phyloP scores from a whole-genome alignment of 1,140 invertebrate genomes.

The Bombyx mori region DNA sequence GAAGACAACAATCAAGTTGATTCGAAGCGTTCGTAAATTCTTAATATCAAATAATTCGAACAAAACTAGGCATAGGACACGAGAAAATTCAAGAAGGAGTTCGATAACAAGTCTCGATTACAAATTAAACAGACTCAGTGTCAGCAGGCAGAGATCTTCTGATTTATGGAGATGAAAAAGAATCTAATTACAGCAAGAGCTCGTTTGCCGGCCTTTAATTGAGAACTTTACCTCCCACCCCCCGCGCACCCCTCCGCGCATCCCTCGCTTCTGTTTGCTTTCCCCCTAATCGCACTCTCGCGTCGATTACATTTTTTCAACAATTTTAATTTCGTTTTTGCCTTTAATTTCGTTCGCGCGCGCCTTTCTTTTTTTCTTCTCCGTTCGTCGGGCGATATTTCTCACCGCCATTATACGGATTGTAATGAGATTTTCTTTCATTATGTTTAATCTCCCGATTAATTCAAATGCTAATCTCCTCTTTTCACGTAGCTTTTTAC shows the following conservation, averaged over 20 bases:
- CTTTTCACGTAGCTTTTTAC: constrained; percentile 57
- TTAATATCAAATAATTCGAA: constrained; percentile 38
- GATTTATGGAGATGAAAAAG: constrained; percentile 66
- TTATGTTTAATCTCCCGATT: constrained; percentile 71
- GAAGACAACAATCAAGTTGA: constrained; percentile 13
- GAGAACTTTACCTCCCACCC: constrained; percentile 45
- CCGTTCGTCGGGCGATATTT: constrained; percentile 55
- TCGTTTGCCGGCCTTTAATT: constrained; percentile 63
- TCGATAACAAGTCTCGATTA: constrained; percentile 68
- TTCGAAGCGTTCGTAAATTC: constrained; percentile 19
- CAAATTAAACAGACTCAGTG: constrained; percentile 64
- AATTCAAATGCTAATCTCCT: constrained; percentile 69
- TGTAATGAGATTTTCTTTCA: constrained; percentile 71
- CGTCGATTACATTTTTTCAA: constrained; percentile 70
- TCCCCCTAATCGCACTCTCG: constrained; percentile 37
- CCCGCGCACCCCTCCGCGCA: constrained; percentile 8
- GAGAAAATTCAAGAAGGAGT: constrained; percentile 51
- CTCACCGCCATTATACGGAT: constrained; percentile 64
- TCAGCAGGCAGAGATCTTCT: constrained; percentile 43
- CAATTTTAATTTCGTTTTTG: constrained; percentile 67
- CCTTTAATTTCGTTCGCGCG: constrained; percentile 66
- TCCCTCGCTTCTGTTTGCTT: constrained; percentile 8
- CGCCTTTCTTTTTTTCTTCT: constrained; percentile 51
- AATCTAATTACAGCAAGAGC: constrained; percentile 65
- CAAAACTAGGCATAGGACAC: constrained; percentile 29